Percentiles rank a stretch among this genome's conserved stretches.
Evolutionary conservation across 2,113 vertebrate species (phyloP).

Genomic region (Phyllostomus hastatus): DNA sequence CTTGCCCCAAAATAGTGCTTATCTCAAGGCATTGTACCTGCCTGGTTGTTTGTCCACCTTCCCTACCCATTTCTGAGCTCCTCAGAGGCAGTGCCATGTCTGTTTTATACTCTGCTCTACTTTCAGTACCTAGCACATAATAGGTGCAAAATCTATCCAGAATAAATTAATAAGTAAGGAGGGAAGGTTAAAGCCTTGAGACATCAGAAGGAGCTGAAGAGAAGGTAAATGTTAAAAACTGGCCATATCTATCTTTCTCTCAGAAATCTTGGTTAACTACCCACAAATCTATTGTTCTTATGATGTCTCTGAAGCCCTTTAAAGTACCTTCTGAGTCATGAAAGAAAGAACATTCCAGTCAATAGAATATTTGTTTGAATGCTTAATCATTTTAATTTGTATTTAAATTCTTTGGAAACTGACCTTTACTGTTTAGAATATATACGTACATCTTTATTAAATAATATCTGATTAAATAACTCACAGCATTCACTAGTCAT

Average conservation of each 20-base stretch:
- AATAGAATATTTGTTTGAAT: slow-evolving; percentile 31
- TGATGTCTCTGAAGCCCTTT: neutral
- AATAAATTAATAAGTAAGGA: slow-evolving; percentile 1
- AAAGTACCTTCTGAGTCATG: slow-evolving; percentile 10
- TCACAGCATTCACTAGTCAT: neutral
- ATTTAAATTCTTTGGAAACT: slow-evolving; percentile 35
- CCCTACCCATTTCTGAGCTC: neutral
- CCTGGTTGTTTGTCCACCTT: neutral
- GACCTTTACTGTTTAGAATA: slow-evolving; percentile 18
- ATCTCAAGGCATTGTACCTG: neutral
- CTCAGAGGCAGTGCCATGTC: neutral
- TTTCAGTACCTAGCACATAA: neutral
- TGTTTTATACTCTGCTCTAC: neutral
- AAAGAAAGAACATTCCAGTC: neutral
- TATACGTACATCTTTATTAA: slow-evolving; percentile 45
- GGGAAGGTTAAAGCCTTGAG: neutral
- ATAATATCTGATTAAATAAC: slow-evolving; percentile 20
- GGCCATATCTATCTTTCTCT: neutral
- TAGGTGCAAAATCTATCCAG: neutral
- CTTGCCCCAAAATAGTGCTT: neutral
- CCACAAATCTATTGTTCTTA: neutral
- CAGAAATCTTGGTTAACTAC: slow-evolving; percentile 29
- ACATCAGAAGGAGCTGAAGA: neutral
- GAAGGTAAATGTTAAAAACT: neutral
- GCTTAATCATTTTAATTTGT: slow-evolving; percentile 42